Base-by-base conservation (phyloP, 2,113 vertebrate species). In the Enhydra lutris region DNA sequence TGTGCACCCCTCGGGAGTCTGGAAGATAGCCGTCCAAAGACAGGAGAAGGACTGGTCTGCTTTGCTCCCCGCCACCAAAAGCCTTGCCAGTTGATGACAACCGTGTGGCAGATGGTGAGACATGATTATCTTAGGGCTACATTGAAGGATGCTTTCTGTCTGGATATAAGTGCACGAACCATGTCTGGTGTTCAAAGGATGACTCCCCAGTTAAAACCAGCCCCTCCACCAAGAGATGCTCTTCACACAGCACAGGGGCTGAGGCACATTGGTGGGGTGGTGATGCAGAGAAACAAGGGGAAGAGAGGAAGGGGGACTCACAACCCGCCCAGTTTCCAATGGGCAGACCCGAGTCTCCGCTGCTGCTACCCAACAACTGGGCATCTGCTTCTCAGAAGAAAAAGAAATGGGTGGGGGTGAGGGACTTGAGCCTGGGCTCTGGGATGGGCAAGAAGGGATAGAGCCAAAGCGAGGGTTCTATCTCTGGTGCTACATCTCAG, bases 181-280 rank as follows among this genome's bases (percentile, higher is more conserved):
- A 23, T 21, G 71, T 29, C 59, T 91, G 61, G 45, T 31, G 42
- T 73, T 89, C 57, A 18, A 65, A 91, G 61, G 78, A 47, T n/a
- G 17, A 79, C 52, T 89, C 74, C 61, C 78, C 45, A 47, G 76
- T 85, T 78, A 84, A 47, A 82, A 76, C 88, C 92, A 82, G 94
- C 84, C 93, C 85, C 92, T 92, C 88, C 63, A 78, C 80, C 93
- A 82, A 91, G 81, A 93, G 81, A 90, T 45, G 71, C 87, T 90
- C 63, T 23, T 85, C 91, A 91, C 93, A 89, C 18, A 74, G 95
- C 89, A 31, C n/a, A 42, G 69, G 55, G 61, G 89, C 96, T 31
- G 97, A 97, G 98, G 97, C 97, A 98, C 98, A 31, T 85, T 91
- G 97, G 97, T 81, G 71, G 87, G 52, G 55, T 55, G 55, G 20